Conservation (phyloP, 2,113 vertebrate genomes). For the Chlorodrepanis virens region DNA sequence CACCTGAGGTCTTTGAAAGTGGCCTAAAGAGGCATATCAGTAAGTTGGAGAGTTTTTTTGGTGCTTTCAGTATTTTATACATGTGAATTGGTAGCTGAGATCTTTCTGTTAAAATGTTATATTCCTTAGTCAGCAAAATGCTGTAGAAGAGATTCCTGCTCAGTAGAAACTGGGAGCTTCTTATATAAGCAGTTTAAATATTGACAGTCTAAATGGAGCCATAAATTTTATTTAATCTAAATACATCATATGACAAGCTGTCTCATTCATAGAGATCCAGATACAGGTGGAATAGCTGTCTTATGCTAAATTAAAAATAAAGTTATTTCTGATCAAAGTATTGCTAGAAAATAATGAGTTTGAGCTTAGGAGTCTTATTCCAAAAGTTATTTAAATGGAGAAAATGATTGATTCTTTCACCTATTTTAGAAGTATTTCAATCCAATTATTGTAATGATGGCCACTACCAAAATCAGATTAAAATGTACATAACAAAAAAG, state of each 20-base stretch:
- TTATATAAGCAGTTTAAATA: not conserved
- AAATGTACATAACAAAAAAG: not conserved
- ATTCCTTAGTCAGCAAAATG: not conserved
- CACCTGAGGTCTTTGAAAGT: constrained; percentile 73
- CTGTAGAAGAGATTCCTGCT: not conserved
- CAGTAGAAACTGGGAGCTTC: not conserved
- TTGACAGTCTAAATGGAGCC: not conserved
- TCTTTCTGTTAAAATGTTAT: not conserved
- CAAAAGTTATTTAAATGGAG: not conserved
- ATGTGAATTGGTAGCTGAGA: not conserved
- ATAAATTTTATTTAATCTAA: not conserved
- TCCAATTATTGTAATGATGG: not conserved
- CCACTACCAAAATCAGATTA: not conserved
- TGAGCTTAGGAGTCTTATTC: constrained; percentile 1
- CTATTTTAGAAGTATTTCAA: not conserved
- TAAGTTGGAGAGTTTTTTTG: constrained; percentile 63
- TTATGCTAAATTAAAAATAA: constrained; percentile 21
- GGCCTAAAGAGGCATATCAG: constrained; percentile 72
- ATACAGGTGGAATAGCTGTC: not conserved
- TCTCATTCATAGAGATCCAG: not conserved
- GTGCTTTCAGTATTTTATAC: not conserved
- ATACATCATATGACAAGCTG: not conserved
- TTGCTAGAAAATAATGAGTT: not conserved
- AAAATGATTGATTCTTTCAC: not conserved
- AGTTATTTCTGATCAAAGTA: not conserved